Percentiles rank a stretch among this genome's conserved stretches.
These are phyloP conservation scores for Syngnathus rostellatus DNA, from an alignment of 2,797 vertebrate species.

Conservation along the genomic window DNA sequence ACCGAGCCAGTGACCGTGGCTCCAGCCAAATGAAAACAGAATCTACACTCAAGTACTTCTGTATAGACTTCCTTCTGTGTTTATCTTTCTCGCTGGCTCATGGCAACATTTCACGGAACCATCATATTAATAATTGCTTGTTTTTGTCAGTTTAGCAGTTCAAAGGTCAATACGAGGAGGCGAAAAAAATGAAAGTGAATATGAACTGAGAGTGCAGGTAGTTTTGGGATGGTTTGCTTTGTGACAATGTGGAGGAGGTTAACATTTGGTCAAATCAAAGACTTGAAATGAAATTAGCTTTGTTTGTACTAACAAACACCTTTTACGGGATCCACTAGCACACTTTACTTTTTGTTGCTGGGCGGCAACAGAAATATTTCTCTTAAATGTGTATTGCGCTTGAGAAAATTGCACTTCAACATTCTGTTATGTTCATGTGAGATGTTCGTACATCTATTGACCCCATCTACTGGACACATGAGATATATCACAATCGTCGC, in stretches of 20 bases:
- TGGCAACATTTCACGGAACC: background rate
- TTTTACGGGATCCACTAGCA: background rate
- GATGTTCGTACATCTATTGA: background rate
- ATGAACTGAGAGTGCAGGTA: background rate
- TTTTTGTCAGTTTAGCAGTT: background rate
- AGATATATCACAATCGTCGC: background rate
- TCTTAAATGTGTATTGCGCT: background rate
- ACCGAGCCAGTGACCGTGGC: slow-evolving; percentile 77
- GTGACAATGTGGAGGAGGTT: background rate
- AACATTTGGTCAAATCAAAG: background rate
- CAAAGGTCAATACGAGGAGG: background rate
- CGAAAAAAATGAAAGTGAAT: background rate
- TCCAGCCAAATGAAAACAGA: slow-evolving; percentile 75
- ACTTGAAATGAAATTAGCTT: background rate
- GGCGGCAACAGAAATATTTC: background rate
- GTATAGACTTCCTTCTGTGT: slow-evolving; percentile 28
- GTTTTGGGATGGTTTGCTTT: background rate
- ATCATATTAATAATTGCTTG: background rate
- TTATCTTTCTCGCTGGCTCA: background rate
- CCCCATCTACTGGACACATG: background rate
- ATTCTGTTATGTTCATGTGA: background rate
- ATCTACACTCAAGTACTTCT: slow-evolving; percentile 33
- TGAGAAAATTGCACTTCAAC: background rate
- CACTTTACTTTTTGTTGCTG: background rate
- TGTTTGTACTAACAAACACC: background rate